Evolutionary conservation across 2,113 vertebrate genomes (phyloP).

Genomic region (Rynchops niger): DNA sequence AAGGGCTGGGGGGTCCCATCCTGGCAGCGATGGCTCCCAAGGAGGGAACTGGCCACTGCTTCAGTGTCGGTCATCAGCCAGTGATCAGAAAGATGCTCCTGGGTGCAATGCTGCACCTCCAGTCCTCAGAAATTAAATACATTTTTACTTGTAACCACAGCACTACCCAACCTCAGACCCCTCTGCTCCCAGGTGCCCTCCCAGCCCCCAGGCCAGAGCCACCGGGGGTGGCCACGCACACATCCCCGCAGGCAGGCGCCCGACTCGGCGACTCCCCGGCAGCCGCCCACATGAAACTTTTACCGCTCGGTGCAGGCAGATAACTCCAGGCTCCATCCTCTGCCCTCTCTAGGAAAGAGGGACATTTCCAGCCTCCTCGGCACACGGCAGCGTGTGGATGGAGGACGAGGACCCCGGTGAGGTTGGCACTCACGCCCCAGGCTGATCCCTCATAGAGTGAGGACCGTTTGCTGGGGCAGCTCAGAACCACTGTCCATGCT

Average conservation of each 20-base stretch:
- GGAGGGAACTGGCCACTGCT: not conserved
- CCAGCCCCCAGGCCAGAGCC: not conserved
- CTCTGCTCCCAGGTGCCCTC: not conserved
- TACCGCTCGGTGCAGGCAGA: not conserved
- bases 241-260: not conserved
- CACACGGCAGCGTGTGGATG: accelerated
- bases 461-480: accelerated
- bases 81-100: accelerated
- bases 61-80: not conserved
- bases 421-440: not conserved
- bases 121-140: not conserved
- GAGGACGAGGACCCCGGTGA: not conserved
- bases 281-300: not conserved
- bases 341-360: conserved; percentile 21
- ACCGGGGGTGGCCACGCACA: accelerated
- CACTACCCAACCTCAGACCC: not conserved
- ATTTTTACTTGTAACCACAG: not conserved
- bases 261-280: accelerated
- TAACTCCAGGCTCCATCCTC: not conserved
- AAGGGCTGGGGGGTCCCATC: not conserved
- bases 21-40: not conserved
- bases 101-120: not conserved
- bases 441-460: accelerated
- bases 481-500: not conserved
- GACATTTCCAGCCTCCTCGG: not conserved